phyloP scores from a whole-genome alignment of 2,888 invertebrate species.

The Cerastis leucographa region DNA sequence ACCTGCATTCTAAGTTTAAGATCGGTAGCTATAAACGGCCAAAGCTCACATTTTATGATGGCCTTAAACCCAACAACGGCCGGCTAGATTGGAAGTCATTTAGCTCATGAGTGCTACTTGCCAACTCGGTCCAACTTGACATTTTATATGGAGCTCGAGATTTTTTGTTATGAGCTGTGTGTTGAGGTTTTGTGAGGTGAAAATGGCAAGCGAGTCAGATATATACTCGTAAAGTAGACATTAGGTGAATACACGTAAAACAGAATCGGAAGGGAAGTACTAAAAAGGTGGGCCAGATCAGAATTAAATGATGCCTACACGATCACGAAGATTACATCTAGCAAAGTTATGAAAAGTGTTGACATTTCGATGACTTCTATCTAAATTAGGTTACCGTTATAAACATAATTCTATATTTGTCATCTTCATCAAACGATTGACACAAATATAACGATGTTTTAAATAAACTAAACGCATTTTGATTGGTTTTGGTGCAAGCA shows the following conservation, averaged over 20 bases:
- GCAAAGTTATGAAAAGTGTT: neutral
- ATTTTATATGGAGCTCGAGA: conserved; percentile 57
- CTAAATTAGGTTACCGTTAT: neutral
- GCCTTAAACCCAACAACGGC: conserved; percentile 80
- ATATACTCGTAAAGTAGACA: neutral
- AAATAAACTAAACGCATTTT: neutral
- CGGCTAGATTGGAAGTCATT: conserved; percentile 82
- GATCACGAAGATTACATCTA: neutral
- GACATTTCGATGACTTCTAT: neutral
- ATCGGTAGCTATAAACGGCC: conserved; percentile 68
- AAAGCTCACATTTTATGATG: conserved; percentile 75
- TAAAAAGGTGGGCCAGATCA: neutral
- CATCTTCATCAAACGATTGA: neutral
- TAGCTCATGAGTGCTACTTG: conserved; percentile 77
- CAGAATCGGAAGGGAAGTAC: neutral
- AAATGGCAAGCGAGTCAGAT: neutral
- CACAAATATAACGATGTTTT: neutral
- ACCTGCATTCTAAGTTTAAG: conserved; percentile 74
- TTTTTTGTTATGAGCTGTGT: conserved; percentile 27
- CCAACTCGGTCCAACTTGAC: conserved; percentile 54
- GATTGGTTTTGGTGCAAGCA: neutral
- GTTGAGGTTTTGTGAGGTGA: neutral
- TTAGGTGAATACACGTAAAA: neutral
- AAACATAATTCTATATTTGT: neutral
- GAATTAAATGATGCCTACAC: neutral